Evolutionary conservation across 1,140 invertebrate genomes (phyloP).

Genomic region (Zaprionus davidi): DNA sequence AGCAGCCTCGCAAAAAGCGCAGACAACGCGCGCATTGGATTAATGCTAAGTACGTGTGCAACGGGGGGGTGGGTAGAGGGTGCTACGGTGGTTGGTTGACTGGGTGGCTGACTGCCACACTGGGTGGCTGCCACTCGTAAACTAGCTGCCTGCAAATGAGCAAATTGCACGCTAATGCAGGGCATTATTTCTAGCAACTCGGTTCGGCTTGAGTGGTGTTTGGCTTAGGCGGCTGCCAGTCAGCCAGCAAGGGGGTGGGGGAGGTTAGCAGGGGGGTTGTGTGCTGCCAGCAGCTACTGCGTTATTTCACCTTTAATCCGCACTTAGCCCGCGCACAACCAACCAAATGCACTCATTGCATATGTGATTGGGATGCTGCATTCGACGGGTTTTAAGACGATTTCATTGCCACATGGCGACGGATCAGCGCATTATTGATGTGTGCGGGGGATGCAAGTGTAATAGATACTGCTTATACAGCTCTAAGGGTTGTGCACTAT

Average conservation of each 20-base stretch:
- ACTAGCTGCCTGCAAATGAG: slow-evolving; percentile 75
- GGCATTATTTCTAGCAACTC: slow-evolving; percentile 64
- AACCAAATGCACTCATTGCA: slow-evolving; percentile 67
- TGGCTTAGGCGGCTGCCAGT: slow-evolving; percentile 23
- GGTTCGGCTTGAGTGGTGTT: slow-evolving; percentile 60
- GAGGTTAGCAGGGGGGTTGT: slow-evolving; percentile 7
- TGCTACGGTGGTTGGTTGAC: not conserved
- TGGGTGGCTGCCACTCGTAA: slow-evolving; percentile 17
- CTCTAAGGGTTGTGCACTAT: not conserved
- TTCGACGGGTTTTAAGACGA: slow-evolving; percentile 44
- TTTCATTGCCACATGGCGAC: slow-evolving; percentile 51
- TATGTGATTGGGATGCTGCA: slow-evolving; percentile 49
- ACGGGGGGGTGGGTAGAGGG: no score
- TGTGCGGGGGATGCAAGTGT: slow-evolving; percentile 6
- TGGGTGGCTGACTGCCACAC: not conserved
- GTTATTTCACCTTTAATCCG: slow-evolving; percentile 81
- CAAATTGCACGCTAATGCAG: slow-evolving; percentile 81
- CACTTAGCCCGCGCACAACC: slow-evolving; percentile 63
- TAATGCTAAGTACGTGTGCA: slow-evolving; percentile 58
- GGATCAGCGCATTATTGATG: slow-evolving; percentile 21
- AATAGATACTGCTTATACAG: not conserved
- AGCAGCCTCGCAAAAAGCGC: slow-evolving; percentile 31
- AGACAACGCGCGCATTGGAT: slow-evolving; percentile 44
- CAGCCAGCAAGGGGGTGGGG: not conserved
- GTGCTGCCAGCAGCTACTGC: slow-evolving; percentile 39